Evolutionary conservation across 2,113 vertebrate genomes (phyloP), one percentile per base, ranked within the genome.

Genomic region (Dromas ardeola): DNA sequence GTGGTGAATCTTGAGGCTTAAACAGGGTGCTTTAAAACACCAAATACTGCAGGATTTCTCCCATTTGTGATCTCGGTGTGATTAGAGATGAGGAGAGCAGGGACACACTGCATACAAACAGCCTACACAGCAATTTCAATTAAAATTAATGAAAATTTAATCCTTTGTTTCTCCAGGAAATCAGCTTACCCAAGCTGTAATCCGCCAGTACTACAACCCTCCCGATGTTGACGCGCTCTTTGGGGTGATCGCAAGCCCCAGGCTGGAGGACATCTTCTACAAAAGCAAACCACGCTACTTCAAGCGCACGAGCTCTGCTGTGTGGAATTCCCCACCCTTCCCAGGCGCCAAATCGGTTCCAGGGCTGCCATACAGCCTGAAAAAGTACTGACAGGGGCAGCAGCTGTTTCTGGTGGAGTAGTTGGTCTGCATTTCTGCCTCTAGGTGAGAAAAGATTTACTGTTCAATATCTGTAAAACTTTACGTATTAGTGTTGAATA

Each of bases 251-350:
- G 97, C 98, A 22, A 97, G 97, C 1, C 98, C 98, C 38, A 98
- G 96, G 87, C 97, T 99, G 90, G 99, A 99, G 95, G 96, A 98
- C 81, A 99, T 99, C 84, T 99, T 99, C 82, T 97, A 98, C 95
- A 99, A 99, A 79, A 99, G 97, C 97, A 99, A 99, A 74, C 99
- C 99, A 1, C 98, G 99, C 27, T 99, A 99, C 95, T 98, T 99
- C 55, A 99, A 99, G 93, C 98, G 99, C 59, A 99, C 99, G 12
- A 99, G 99, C 97, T 99, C 99, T 3, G 99, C 99, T 0, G 98
- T 99, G 20, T 99, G 99, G 99, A 98, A 98, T 87, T 99, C 99
- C 0, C 99, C 99, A 0, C 99, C 99, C 1, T 88, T 96, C 18
- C 52, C 83, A 42, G 97, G 94, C 16, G 19, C 84, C 76, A 85